phyloP scores from a whole-genome alignment of 1,140 invertebrate species.

The Contarinia nasturtii region DNA sequence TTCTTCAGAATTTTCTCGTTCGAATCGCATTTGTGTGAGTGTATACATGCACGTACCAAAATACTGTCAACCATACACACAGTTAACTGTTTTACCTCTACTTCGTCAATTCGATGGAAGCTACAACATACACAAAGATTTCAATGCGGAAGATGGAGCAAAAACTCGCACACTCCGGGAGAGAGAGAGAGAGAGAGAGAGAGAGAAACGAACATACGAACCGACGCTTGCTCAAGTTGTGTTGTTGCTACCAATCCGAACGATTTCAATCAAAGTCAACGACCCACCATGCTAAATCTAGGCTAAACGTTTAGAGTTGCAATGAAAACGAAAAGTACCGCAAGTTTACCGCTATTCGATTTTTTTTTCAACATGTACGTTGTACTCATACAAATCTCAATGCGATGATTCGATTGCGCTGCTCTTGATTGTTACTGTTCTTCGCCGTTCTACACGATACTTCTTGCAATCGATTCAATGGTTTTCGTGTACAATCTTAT shows the following conservation, averaged over 20 bases:
- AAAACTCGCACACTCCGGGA: not conserved
- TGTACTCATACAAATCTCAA: too few species aligned
- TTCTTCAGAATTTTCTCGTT: too few species aligned
- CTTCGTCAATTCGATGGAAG: not conserved
- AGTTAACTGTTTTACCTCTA: too few species aligned
- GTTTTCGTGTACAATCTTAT: too few species aligned
- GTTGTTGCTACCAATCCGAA: not conserved
- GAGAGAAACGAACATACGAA: not conserved
- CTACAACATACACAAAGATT: not conserved
- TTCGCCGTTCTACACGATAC: too few species aligned
- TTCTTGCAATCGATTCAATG: too few species aligned
- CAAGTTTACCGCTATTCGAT: conserved; percentile 2
- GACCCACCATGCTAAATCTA: conserved; percentile 1
- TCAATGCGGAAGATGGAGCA: not conserved
- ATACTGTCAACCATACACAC: too few species aligned
- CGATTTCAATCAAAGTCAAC: not conserved
- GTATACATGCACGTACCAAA: too few species aligned
- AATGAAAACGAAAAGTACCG: conserved; percentile 5
- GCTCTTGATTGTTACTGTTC: too few species aligned
- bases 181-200: not conserved
- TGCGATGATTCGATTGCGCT: too few species aligned
- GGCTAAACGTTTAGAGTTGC: conserved; percentile 3
- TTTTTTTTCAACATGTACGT: too few species aligned
- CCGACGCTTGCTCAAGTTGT: not conserved
- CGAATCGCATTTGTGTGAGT: too few species aligned